Base-by-base conservation (phyloP, 2,113 vertebrate genomes). In the Larimichthys crocea region DNA sequence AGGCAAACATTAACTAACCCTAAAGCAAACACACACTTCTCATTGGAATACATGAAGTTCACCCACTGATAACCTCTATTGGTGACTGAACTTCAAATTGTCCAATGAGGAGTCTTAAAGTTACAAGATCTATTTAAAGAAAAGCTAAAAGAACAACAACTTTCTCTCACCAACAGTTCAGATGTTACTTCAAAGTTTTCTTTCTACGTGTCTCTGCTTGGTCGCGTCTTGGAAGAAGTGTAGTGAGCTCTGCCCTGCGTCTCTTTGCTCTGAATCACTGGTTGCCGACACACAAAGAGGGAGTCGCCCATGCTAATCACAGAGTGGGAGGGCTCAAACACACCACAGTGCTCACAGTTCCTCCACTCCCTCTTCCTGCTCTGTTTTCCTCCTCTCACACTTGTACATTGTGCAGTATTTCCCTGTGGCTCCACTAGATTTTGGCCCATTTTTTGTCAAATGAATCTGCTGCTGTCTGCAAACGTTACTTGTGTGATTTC, bases 281-380 rank as follows among this genome's bases (percentile, higher is more conserved):
- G 48, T 75, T 82, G 85, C 52, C 60, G 74, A 86, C 61, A 74
- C 76, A 56, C 42, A 29, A 7, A 82, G 89, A 78, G 90, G 89
- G 94, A 92, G 91, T 89, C 26, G 56, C 85, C 76, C 84, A 86
- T 71, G 83, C 62, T 83, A 86, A 92, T 86, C 59, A 64, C 61
- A 63, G 76, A 84, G 89, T 86, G 83, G 90, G 93, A 82, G 85
- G 91, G 76, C 57, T 22, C 74, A 5, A 83, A 65, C 46, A 62
- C 87, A 79, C 80, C 81, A 82, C 87, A 80, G n/a, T 4, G 50
- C 49, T 71, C 35, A 62, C 86, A 78, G 64, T 70, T 84, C 65
- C 74, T 79, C 87, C 82, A 67, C 82, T 81, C 73, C 84, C 76
- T 53, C 67, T 86, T 85, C 80, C 75, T 85, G 69, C 81, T 83